phyloP scores from a whole-genome alignment of 2,888 invertebrate genomes.

The Oxystoma pomonae region DNA sequence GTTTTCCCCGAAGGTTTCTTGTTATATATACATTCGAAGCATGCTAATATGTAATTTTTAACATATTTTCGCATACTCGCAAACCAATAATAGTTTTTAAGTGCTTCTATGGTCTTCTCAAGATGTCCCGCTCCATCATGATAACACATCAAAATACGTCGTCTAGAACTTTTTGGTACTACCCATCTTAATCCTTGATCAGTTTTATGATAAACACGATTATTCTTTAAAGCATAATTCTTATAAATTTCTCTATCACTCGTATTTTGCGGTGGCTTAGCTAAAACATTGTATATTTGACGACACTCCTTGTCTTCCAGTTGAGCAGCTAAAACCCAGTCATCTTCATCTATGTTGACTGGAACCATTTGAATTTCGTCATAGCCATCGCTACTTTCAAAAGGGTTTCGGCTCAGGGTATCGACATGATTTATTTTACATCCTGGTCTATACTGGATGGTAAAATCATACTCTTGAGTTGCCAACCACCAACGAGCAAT shows the following conservation, averaged over 20 bases:
- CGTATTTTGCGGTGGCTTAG: neutral
- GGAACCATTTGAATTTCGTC: conserved; percentile 4
- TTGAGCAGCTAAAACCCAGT: conserved; percentile 10
- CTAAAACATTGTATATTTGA: neutral
- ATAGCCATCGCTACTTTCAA: conserved; percentile 4
- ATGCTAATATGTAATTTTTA: conserved; percentile 13
- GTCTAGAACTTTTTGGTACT: conserved; percentile 26
- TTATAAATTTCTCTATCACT: conserved; percentile 12
- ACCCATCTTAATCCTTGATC: conserved; percentile 7
- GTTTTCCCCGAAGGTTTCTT: conserved; percentile 18
- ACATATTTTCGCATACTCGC: conserved; percentile 9
- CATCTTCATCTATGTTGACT: conserved; percentile 7
- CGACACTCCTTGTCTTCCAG: neutral
- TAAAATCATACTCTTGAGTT: conserved; percentile 30
- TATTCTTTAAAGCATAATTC: conserved; percentile 8
- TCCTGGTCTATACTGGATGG: conserved; percentile 28
- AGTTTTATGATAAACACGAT: conserved; percentile 9
- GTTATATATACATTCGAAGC: conserved; percentile 17
- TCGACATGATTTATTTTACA: conserved; percentile 29
- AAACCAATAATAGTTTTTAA: conserved; percentile 10
- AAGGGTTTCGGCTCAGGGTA: conserved; percentile 25
- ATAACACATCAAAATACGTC: conserved; percentile 25
- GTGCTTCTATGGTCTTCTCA: conserved; percentile 26
- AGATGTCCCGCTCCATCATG: conserved; percentile 32
- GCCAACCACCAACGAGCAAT: conserved; percentile 30